Conservation (phyloP, 2,113 vertebrate species). For the Anolis sagrei region DNA sequence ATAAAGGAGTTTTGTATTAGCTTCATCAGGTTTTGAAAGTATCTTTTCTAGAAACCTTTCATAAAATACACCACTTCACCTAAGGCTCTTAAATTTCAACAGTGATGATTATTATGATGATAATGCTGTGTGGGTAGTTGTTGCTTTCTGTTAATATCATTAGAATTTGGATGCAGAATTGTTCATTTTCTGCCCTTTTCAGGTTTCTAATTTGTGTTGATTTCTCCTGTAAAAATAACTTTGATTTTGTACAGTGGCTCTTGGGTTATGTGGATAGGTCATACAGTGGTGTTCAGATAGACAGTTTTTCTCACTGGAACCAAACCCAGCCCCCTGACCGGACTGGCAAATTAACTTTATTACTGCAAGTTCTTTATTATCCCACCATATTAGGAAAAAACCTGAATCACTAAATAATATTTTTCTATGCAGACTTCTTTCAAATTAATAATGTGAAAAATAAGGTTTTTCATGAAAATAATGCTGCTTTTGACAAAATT, state of each 20-base stretch:
- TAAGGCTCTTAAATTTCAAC: not conserved
- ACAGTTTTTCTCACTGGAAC: not conserved
- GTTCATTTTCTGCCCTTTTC: not conserved
- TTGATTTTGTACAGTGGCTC: not conserved
- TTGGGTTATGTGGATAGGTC: too few relatives aligned
- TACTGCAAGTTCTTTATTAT: constrained; percentile 1
- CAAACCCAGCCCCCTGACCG: not conserved
- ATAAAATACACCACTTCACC: not conserved
- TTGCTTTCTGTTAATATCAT: not conserved
- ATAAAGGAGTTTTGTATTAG: not conserved
- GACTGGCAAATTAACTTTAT: not conserved
- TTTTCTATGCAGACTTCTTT: not conserved
- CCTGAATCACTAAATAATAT: not conserved
- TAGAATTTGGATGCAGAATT: not conserved
- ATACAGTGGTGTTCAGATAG: too few relatives aligned
- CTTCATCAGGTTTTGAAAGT: not conserved
- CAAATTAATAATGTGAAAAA: not conserved
- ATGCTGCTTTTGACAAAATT: not conserved
- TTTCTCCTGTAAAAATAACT: not conserved
- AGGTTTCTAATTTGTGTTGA: not conserved
- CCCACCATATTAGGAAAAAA: not conserved
- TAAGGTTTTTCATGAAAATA: not conserved
- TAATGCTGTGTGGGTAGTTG: not conserved
- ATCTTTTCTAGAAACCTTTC: not conserved
- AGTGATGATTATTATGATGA: not conserved